Evolutionary conservation across 2,113 vertebrate species (phyloP).

Genomic region (Rhea pennata): DNA sequence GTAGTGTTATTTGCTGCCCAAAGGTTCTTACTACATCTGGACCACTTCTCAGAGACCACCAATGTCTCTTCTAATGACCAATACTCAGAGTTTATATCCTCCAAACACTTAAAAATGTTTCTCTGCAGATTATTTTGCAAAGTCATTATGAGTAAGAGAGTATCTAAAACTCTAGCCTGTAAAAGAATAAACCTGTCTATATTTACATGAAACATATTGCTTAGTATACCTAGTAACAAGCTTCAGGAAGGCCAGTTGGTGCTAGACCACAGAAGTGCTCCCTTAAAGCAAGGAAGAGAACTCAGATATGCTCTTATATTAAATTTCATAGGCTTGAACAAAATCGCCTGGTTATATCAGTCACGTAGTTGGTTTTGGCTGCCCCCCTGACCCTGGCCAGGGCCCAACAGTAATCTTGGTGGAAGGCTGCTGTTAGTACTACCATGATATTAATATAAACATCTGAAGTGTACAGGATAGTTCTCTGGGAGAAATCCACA

Average conservation of each 20-base stretch:
- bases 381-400: constrained; percentile 2
- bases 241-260: not conserved
- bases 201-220: not conserved
- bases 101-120: not conserved
- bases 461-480: not conserved
- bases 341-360: not conserved
- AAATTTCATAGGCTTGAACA: not conserved
- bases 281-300: not conserved
- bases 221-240: not conserved
- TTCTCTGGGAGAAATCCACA: not conserved
- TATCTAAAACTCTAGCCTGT: not conserved
- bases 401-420: not conserved
- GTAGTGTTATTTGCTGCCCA: not conserved
- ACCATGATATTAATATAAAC: not conserved
- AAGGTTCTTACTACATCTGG: not conserved
- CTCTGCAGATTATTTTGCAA: not conserved
- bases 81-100: not conserved
- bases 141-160: not conserved
- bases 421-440: not conserved
- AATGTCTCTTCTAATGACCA: not conserved
- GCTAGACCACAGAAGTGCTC: not conserved
- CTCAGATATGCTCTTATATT: not conserved
- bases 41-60: not conserved
- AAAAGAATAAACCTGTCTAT: not conserved
- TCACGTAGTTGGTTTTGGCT: not conserved